Evolutionary conservation across 1,140 invertebrate species (phyloP), one percentile per base, ranked within the genome.

Genomic region (Magallana angulata): DNA sequence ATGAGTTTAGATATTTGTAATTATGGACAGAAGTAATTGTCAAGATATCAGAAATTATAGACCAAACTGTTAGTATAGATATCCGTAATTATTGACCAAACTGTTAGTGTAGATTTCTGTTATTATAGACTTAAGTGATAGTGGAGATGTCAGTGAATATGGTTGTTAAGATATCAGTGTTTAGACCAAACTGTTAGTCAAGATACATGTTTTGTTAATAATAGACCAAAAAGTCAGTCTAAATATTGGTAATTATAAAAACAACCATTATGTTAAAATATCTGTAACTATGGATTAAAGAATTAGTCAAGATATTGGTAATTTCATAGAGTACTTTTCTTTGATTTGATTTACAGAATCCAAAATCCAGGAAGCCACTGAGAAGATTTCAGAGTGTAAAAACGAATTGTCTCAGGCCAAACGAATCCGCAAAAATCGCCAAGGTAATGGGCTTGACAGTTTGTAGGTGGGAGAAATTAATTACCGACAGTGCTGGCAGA

Each of bases 401-500:
- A 87, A 91, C 85, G 95, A 95, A 89, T 88, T 95, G 56, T 92
- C 93, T 71, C 86, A 94, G 80, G 95, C 95, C 48, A 95, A 95
- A 84, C 90, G 94, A 87, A 94, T 96, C 24, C 96, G 98, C 2
- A 98, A 98, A 93, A 98, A 99, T 94, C 96, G 97, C 92, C 94
- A 95, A 94, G 94, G 95, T 95, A 86, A 57, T 24, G 48, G 36
- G 36, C 36, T 48, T 84, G 57, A 48, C 36, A 48, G 36, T 48
- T 5, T 48, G 36, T 48, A 48, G 36, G 36, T 48, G 36, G 36
- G 36, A 48, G 36, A 48, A 48, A 48, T 48, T 48, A 48, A 48
- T 48, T 48, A 48, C 3, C 36, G 36, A 48, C 36, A 2, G 36
- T 48, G 36, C 36, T 48, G 36, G 36, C 36, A 48, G n/a, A 14